A percentile compares a stretch with the other conserved stretches of the same genome.
These are phyloP conservation scores for Reticulitermes lucifugus DNA, from an alignment of 2,888 invertebrate species.

Conservation along the genomic window DNA sequence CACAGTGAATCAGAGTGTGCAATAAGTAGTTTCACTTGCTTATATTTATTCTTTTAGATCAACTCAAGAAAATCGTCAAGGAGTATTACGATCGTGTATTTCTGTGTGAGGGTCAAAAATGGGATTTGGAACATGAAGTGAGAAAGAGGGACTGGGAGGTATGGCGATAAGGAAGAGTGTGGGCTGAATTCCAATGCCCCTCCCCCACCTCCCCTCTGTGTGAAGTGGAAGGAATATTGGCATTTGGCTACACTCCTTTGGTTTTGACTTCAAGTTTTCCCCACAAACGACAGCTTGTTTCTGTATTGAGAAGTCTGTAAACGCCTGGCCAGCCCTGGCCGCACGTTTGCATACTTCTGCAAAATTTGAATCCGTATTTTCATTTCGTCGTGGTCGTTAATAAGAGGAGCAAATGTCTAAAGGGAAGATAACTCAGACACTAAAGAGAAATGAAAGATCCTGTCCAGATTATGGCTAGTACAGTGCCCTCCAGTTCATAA, in stretches of 20 bases:
- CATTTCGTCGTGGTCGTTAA: background rate
- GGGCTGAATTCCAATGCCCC: slow-evolving; percentile 24
- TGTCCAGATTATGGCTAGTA: background rate
- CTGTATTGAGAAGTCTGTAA: slow-evolving; percentile 26
- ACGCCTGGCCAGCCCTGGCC: slow-evolving; percentile 30
- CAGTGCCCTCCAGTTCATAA: background rate
- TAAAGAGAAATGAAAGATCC: background rate
- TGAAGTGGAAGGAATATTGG: slow-evolving; percentile 23
- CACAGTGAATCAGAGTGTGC: slow-evolving; percentile 2
- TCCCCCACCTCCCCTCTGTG: background rate
- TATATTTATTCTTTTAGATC: slow-evolving; percentile 71
- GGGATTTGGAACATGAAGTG: slow-evolving; percentile 99
- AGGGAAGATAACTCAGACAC: background rate
- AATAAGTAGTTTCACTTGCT: background rate
- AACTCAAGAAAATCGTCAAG: slow-evolving; percentile 93
- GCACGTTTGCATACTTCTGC: slow-evolving; percentile 22
- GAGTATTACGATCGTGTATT: slow-evolving; percentile 97
- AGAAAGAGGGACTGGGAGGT: slow-evolving; percentile 99
- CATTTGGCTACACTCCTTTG: slow-evolving; percentile 14
- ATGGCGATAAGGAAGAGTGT: slow-evolving; percentile 59
- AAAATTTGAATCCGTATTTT: background rate
- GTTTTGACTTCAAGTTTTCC: background rate
- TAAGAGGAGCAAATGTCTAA: background rate
- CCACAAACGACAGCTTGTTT: background rate
- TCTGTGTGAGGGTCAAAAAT: slow-evolving; percentile 99